These are phyloP conservation scores for Thera obeliscata DNA, from an alignment of 2,888 invertebrate genomes.

Conservation along the genomic window DNA sequence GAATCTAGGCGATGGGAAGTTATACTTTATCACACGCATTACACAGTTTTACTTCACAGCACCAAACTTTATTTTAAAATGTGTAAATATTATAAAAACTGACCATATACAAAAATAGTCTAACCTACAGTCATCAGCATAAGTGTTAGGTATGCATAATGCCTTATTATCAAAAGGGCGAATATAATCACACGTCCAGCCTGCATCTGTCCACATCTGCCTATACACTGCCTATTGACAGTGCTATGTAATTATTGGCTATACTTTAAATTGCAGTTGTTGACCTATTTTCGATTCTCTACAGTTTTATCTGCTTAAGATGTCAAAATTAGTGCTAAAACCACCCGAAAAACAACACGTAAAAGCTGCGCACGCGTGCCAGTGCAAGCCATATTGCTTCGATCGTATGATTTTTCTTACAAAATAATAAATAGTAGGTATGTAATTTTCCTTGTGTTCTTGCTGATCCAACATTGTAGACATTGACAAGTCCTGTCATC, in stretches of 20 bases:
- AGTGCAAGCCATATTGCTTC: too few species aligned
- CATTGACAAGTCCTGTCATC: too few species aligned
- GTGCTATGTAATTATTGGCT: slow-evolving; percentile 33
- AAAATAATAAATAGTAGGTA: too few species aligned
- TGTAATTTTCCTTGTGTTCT: too few species aligned
- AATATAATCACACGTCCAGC: slow-evolving; percentile 50
- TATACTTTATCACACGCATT: too few species aligned
- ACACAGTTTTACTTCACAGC: not conserved
- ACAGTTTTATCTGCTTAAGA: slow-evolving; percentile 1
- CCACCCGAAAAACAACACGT: too few species aligned
- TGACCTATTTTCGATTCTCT: slow-evolving; percentile 23
- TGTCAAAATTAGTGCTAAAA: too few species aligned
- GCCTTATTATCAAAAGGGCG: slow-evolving; percentile 55
- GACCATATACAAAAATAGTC: slow-evolving; percentile 21
- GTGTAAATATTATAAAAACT: not conserved
- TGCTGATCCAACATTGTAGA: too few species aligned
- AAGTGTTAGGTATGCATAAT: slow-evolving; percentile 34
- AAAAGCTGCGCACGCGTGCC: too few species aligned
- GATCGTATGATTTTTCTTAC: too few species aligned
- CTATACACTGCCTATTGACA: slow-evolving; percentile 16
- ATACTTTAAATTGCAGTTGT: slow-evolving; percentile 11
- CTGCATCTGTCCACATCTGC: slow-evolving; percentile 38
- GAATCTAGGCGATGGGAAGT: too few species aligned
- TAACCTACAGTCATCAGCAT: slow-evolving; percentile 21
- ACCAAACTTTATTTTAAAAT: not conserved